Evolutionary conservation across 2,797 vertebrate species (phyloP).

Genomic region (Fundulus diaphanus): DNA sequence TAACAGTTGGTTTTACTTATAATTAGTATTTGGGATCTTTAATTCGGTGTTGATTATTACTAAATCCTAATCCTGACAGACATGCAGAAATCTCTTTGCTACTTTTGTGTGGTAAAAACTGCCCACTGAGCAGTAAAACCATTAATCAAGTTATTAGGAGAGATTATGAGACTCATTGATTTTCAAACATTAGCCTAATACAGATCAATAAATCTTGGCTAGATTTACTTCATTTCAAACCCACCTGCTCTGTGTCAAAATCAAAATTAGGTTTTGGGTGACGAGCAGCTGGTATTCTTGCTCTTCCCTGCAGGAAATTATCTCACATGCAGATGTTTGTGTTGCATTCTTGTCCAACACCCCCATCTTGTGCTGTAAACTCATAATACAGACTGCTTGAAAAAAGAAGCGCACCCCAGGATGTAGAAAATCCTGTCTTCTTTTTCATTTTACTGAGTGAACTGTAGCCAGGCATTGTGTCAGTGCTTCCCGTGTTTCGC

Average conservation of each 20-base stretch:
- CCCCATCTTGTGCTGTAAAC: constrained; percentile 46
- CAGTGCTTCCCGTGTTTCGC: neutral
- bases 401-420: no score
- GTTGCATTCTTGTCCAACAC: constrained; percentile 23
- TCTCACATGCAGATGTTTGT: constrained; percentile 14
- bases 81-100: neutral
- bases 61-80: neutral
- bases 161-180: neutral
- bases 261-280: neutral
- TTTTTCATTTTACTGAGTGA: neutral
- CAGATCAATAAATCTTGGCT: neutral
- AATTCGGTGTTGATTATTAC: neutral
- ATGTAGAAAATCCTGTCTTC: neutral
- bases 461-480: neutral
- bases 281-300: constrained; percentile 15
- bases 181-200: neutral
- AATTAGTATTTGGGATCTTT: neutral
- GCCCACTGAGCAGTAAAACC: neutral
- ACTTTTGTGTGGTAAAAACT: neutral
- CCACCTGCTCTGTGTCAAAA: neutral
- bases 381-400: neutral
- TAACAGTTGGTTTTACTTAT: neutral
- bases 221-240: neutral
- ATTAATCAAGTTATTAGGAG: neutral
- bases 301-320: constrained; percentile 18